Evolutionary conservation across 2,888 invertebrate genomes (phyloP).

Genomic region (Drosophila kanekoi): DNA sequence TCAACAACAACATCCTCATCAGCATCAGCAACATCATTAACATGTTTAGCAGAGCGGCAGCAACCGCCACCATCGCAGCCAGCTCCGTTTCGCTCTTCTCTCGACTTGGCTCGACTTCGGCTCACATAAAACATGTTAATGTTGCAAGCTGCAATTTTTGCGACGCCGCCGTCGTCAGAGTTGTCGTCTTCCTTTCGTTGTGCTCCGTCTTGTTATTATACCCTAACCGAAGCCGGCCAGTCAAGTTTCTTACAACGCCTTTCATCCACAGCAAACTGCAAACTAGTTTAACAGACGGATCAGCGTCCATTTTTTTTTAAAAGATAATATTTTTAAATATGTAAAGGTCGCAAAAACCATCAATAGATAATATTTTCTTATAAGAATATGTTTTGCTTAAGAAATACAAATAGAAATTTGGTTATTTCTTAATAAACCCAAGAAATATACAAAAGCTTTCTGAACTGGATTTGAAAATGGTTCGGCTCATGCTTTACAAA

Average conservation of each 20-base stretch:
- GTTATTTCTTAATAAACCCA: too few species aligned
- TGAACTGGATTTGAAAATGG: too few species aligned
- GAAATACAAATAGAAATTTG: too few species aligned
- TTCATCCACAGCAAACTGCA: background rate
- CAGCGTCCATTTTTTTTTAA: background rate
- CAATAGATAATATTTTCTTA: too few species aligned
- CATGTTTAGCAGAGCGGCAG: background rate
- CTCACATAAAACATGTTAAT: slow-evolving; percentile 70
- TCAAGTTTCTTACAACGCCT: background rate
- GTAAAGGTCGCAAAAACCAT: too few species aligned
- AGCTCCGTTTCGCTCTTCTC: slow-evolving; percentile 18
- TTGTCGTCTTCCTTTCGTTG: slow-evolving; percentile 28
- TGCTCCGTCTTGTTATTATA: slow-evolving; percentile 25
- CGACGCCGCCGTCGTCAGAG: slow-evolving; percentile 23
- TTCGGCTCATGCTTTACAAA: too few species aligned
- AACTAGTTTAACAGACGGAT: background rate
- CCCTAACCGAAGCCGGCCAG: slow-evolving; percentile 19
- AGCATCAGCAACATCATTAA: slow-evolving; percentile 5
- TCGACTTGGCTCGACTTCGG: slow-evolving; percentile 20
- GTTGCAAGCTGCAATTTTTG: slow-evolving; percentile 74
- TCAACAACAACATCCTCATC: background rate
- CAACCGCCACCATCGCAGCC: slow-evolving; percentile 4
- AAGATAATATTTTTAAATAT: too few species aligned
- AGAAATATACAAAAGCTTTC: too few species aligned
- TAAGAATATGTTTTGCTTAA: too few species aligned